Evolutionary conservation across 2,888 invertebrate genomes (phyloP).

Genomic region (Clostera curtula): DNA sequence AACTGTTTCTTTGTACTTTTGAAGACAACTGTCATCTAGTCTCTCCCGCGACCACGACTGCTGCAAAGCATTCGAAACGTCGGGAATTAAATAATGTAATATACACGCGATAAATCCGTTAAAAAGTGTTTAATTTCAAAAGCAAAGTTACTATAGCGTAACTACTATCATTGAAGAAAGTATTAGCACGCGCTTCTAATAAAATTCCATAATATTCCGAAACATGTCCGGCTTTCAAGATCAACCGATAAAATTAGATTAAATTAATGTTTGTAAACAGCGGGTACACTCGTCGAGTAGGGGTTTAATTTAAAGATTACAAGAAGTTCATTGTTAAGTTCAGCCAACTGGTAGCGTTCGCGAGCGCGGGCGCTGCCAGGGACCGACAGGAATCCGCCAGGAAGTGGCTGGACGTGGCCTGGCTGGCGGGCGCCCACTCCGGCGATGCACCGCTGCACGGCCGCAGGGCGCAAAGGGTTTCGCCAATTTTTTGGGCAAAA

Average conservation of each 20-base stretch:
- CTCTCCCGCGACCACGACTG: too few relatives aligned
- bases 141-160: too few relatives aligned
- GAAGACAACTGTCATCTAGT: too few relatives aligned
- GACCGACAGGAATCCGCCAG: conserved; percentile 46
- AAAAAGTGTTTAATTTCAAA: too few relatives aligned
- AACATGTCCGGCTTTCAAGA: conserved; percentile 21
- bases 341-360: conserved; percentile 45
- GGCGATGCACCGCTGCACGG: conserved; percentile 11
- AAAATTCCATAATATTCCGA: conserved; percentile 14
- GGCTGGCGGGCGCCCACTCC: conserved; percentile 18
- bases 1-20: too few relatives aligned
- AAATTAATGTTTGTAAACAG: conserved; percentile 63
- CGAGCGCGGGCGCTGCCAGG: conserved; percentile 44
- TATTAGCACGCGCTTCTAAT: conserved; percentile 5
- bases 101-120: too few relatives aligned
- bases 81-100: too few relatives aligned
- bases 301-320: conserved; percentile 46
- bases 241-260: conserved; percentile 37
- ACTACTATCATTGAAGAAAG: too few relatives aligned
- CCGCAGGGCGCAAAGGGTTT: conserved; percentile 42
- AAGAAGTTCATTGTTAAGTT: conserved; percentile 69
- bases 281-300: conserved; percentile 27
- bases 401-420: conserved; percentile 34
- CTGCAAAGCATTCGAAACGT: too few relatives aligned
- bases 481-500: conserved; percentile 70